Percentiles rank a stretch among this genome's conserved stretches.
Conservation (phyloP, 2,113 vertebrate species). For the Podarcis raffonei region DNA sequence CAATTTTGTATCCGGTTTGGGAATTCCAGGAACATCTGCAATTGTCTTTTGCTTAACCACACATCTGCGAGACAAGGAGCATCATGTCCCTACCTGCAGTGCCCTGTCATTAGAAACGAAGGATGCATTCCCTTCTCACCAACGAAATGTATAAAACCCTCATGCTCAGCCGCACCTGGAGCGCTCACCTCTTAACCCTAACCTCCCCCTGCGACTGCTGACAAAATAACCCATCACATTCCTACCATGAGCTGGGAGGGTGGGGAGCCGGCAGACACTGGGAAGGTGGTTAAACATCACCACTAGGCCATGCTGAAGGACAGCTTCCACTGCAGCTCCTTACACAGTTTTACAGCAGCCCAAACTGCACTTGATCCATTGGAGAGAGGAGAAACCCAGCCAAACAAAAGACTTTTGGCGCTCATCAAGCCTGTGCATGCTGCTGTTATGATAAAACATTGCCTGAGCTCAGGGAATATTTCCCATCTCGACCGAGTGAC, state of each 20-base stretch:
- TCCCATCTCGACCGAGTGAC: background rate
- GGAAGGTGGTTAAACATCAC: background rate
- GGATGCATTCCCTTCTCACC: conserved; percentile 73
- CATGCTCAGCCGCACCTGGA: conserved; percentile 74
- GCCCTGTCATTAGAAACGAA: conserved; percentile 77
- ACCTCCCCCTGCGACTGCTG: background rate
- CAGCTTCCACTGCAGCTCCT: background rate
- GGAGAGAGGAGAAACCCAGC: background rate
- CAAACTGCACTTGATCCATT: background rate
- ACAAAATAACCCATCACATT: conserved; percentile 8
- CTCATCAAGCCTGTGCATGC: background rate
- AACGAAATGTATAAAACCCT: conserved; percentile 53
- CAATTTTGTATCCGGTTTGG: conserved; percentile 72
- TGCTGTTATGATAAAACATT: background rate
- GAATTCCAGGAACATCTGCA: conserved; percentile 81
- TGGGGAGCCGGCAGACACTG: too few species aligned
- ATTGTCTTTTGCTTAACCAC: conserved; percentile 63
- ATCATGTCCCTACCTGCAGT: conserved; percentile 79
- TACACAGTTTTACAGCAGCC: background rate
- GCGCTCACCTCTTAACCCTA: conserved; percentile 49
- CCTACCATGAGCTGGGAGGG: background rate
- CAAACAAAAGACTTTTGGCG: background rate
- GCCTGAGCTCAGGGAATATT: conserved; percentile 4
- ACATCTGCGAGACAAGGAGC: conserved; percentile 69
- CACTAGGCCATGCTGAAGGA: background rate